Conservation (phyloP, 2,797 vertebrate species). For the Enteromius paludinosus region DNA sequence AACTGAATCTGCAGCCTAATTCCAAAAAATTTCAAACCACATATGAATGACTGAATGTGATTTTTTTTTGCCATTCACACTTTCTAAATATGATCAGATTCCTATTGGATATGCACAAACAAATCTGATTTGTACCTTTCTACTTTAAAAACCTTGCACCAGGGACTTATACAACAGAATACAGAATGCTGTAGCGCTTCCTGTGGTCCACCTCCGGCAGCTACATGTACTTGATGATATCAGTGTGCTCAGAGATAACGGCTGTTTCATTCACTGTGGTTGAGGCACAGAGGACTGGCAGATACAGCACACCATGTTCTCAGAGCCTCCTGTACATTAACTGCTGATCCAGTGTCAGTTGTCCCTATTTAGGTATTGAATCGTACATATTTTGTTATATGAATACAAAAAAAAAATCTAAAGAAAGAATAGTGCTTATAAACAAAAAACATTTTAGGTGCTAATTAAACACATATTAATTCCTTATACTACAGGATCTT, state of each 20-base stretch:
- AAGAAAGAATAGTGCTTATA: no score
- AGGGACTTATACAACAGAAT: not conserved
- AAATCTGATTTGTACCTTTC: not conserved
- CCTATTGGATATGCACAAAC: not conserved
- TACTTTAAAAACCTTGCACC: not conserved
- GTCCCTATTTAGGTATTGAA: no score
- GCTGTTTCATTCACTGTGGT: not conserved
- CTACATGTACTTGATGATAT: slow-evolving; percentile 11
- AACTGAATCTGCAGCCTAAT: no score
- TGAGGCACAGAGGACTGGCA: not conserved
- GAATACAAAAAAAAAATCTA: no score
- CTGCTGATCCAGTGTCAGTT: not conserved
- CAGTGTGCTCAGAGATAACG: not conserved
- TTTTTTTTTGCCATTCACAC: not conserved
- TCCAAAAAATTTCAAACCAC: not conserved
- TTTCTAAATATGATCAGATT: not conserved
- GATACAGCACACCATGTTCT: not conserved
- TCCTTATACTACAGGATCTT: no score
- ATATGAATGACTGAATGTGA: not conserved
- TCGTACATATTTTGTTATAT: no score
- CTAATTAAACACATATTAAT: no score
- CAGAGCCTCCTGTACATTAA: not conserved
- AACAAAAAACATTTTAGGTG: no score
- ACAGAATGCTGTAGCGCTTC: not conserved
- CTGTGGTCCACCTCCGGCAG: slow-evolving; percentile 27